Base-by-base conservation (phyloP, 2,888 invertebrate genomes). In the Tholera decimalis region DNA sequence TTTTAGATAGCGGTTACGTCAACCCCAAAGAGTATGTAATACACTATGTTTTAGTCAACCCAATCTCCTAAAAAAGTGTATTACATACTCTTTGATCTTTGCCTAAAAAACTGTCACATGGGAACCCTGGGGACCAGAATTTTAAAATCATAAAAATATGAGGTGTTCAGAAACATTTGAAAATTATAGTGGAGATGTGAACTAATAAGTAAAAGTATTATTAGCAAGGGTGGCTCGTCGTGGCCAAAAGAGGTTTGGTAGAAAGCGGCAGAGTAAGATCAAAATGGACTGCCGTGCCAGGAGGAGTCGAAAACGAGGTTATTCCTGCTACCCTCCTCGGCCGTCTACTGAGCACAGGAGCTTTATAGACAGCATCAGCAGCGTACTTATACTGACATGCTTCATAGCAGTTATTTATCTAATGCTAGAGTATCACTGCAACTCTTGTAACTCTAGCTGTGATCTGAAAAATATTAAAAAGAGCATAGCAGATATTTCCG, bases 351-450 rank as follows among this genome's bases (percentile, higher is more conserved):
- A 83, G 30, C 74, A 85, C 15, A 83, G 86, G 75, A 82, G 79
- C 1, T 79, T 87, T 24, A 50, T 88, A 3, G 83, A 77, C 43
- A 76, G 81, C 11, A 26, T 93, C 2, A 88, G 83, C 68, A 90
- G 83, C 61, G 83, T 90, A 18, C 51, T 93, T 5, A 84, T 93
- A 33, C 62, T 93, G 75, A 76, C 84, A 1, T 86, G 87, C 69
- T 73, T 94, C 0, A 75, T 93, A 37, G 87, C 83, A 1, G 62
- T 92, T 0, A 85, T 92, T 3, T 93, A 91, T 67, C 33, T 92
- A 28, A 89, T 92, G 87, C 67, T 93, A 28, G 90, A 93, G 18
- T 86, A 89, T 56, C 92, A 93, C 43, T 92, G 90, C 61, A 84
- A 49, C 24, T 82, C 83, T 28, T 93, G 92, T 64, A 81, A 53